Base-by-base conservation (phyloP, 2,797 vertebrate genomes). In the Leuciscus waleckii region DNA sequence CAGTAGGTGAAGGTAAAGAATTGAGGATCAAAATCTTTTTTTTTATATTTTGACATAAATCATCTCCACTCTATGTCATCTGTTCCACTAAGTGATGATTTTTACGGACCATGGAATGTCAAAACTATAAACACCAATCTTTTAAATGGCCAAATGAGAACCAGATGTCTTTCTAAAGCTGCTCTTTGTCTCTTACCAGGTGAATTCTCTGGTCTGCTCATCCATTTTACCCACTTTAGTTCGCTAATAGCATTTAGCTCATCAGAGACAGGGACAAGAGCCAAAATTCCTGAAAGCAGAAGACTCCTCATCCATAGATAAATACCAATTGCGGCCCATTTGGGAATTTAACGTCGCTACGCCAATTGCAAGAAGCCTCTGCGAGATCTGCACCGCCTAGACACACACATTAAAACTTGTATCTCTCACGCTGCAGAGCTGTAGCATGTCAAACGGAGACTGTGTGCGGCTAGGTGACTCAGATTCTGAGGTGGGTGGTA, bases 401-500 rank as follows among this genome's bases (percentile, higher is more conserved):
- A 91, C 93, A 91, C 76, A 84, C 85, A 67, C 76, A 71, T 65
- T 87, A 83, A 83, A 82, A 85, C 86, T 83, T 91, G 92, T 93
- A 94, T 93, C 93, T 95, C 93, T 93, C 91, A 82, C 85, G 78
- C 76, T 88, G 85, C 89, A 89, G 89, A 85, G 71, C 88, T 92
- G 90, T 92, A 83, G 93, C 92, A 92, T 94, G 92, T 94, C 93
- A 94, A 93, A 91, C 92, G 91, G 92, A 85, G 79, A 81, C 82
- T 61, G 83, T 92, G 90, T 73, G 70, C 61, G 51, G 82, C 89
- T 88, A 86, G 91, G 93, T 96, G 95, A 96, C 93, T 96, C 95
- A 95, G 94, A 94, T 93, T 91, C 91, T 92, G 86, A 94, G 93
- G 95, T 96, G 94, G 95, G 95, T 94, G 95, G 94, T 93, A 90